phyloP scores from a whole-genome alignment of 2,888 invertebrate species.

The Aphodius sticticus region DNA sequence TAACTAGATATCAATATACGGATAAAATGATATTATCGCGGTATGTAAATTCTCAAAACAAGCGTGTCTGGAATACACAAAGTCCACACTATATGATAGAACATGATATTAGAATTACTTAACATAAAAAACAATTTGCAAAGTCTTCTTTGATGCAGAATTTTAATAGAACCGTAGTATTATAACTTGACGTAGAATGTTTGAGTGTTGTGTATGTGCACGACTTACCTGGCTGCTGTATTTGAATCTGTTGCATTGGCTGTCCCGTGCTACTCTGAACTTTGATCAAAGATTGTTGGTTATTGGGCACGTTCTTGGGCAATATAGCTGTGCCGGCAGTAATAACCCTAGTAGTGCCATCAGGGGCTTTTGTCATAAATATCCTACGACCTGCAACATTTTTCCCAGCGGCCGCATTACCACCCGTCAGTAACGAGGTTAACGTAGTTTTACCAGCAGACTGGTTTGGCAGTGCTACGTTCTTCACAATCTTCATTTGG shows the following conservation, averaged over 20 bases:
- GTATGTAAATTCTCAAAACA: too few species aligned
- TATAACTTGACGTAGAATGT: too few species aligned
- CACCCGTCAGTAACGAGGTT: conserved; percentile 70
- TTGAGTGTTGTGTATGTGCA: neutral
- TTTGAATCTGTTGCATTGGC: conserved; percentile 56
- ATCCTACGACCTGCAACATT: conserved; percentile 75
- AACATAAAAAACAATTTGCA: too few species aligned
- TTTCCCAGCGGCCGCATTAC: conserved; percentile 66
- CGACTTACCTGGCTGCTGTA: conserved; percentile 58
- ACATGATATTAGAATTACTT: too few species aligned
- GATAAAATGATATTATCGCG: too few species aligned
- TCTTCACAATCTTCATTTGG: conserved; percentile 71
- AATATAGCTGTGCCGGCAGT: conserved; percentile 67
- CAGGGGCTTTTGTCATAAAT: conserved; percentile 78
- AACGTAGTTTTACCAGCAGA: conserved; percentile 67
- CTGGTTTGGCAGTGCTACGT: conserved; percentile 68
- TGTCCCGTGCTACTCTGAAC: conserved; percentile 56
- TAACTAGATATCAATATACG: too few species aligned
- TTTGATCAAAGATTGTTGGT: conserved; percentile 64
- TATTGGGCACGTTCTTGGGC: conserved; percentile 59
- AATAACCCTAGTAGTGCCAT: conserved; percentile 72
- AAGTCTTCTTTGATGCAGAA: too few species aligned
- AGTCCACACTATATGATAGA: too few species aligned
- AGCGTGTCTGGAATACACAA: too few species aligned
- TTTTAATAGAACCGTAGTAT: too few species aligned